phyloP scores from a whole-genome alignment of 2,888 invertebrate species.

The Metalampra italica region DNA sequence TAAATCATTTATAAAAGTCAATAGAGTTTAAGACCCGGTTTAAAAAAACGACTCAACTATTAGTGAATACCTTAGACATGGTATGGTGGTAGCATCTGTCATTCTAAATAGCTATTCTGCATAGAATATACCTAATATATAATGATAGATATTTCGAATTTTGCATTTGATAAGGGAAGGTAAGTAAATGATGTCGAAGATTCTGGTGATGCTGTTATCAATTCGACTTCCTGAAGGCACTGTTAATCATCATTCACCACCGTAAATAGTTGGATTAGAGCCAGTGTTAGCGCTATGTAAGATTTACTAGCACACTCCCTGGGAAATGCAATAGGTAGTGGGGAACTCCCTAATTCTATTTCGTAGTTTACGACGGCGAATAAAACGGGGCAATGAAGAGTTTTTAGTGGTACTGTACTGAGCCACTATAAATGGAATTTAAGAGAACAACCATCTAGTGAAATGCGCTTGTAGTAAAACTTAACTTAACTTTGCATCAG shows the following conservation, averaged over 20 bases:
- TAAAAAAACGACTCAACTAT: too few species aligned
- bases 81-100: too few species aligned
- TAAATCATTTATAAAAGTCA: too few species aligned
- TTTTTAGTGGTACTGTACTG: slow-evolving; percentile 20
- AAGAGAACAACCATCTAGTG: background rate
- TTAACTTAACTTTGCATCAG: too few species aligned
- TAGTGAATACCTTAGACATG: too few species aligned
- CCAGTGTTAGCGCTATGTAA: slow-evolving; percentile 36
- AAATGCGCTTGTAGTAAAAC: background rate
- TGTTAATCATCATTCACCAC: slow-evolving; percentile 47
- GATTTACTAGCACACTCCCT: slow-evolving; percentile 37
- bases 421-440: background rate
- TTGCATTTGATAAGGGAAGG: too few species aligned
- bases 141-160: too few species aligned
- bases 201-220: slow-evolving; percentile 27
- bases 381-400: slow-evolving; percentile 28
- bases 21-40: too few species aligned
- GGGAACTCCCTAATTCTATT: slow-evolving; percentile 32
- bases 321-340: slow-evolving; percentile 23
- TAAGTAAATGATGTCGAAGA: too few species aligned
- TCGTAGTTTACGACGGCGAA: slow-evolving; percentile 30
- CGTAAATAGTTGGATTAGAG: slow-evolving; percentile 26
- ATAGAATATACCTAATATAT: too few species aligned
- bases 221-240: slow-evolving; percentile 20
- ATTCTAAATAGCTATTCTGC: too few species aligned